Evolutionary conservation across 1,140 invertebrate genomes (phyloP).

Genomic region (Drosophila repletoides): DNA sequence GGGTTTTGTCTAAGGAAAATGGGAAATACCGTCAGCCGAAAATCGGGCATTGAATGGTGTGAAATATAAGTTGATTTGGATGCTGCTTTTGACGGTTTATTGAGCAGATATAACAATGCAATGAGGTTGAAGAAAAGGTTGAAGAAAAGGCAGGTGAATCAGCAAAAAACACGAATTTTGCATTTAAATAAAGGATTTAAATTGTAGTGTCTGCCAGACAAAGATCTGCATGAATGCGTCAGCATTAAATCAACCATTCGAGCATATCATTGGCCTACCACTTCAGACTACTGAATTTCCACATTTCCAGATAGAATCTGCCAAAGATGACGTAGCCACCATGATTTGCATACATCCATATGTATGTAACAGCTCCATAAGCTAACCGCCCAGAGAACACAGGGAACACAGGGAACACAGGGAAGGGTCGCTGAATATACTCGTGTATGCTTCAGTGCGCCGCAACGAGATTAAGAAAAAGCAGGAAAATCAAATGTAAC

Average conservation of each 20-base stretch:
- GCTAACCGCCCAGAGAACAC: no score
- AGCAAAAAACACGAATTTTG: slow-evolving; percentile 49
- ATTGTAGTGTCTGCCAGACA: slow-evolving; percentile 13
- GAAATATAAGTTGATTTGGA: slow-evolving; percentile 38
- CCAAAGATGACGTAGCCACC: slow-evolving; percentile 27
- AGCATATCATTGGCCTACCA: slow-evolving; percentile 56
- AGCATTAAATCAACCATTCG: slow-evolving; percentile 46
- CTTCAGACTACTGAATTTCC: background rate
- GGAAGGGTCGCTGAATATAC: background rate
- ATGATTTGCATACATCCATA: slow-evolving; percentile 41
- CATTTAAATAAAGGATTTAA: slow-evolving; percentile 52
- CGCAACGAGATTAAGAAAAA: slow-evolving; percentile 48
- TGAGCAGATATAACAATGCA: slow-evolving; percentile 19
- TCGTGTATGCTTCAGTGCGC: slow-evolving; percentile 24
- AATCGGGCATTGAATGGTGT: slow-evolving; percentile 36
- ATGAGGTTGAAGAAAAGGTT: slow-evolving; percentile 1
- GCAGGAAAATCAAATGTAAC: slow-evolving; percentile 53
- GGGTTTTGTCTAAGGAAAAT: slow-evolving; percentile 20
- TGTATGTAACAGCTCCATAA: slow-evolving; percentile 23
- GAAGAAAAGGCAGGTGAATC: slow-evolving; percentile 36
- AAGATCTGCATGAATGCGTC: slow-evolving; percentile 59
- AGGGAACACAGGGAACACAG: background rate
- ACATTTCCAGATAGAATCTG: no score
- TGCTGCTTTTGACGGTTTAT: slow-evolving; percentile 24
- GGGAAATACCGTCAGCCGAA: slow-evolving; percentile 22